Percentiles rank a stretch among this genome's conserved stretches.
These are phyloP conservation scores for Ciconia maguari DNA, from an alignment of 2,113 vertebrate genomes.

Conservation along the genomic window DNA sequence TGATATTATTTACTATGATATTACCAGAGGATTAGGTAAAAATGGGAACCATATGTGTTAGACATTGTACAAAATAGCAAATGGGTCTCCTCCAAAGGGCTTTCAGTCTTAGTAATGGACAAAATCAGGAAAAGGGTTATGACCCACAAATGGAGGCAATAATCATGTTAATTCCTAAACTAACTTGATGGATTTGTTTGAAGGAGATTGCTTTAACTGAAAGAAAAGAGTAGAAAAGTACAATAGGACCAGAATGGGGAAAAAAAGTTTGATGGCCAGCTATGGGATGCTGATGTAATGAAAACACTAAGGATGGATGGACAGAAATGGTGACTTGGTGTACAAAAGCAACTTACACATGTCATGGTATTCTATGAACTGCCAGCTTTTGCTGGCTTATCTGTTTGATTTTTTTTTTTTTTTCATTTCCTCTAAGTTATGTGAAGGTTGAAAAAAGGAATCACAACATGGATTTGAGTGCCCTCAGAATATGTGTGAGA, in stretches of 20 bases:
- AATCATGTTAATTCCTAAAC: not conserved
- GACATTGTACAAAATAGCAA: not conserved
- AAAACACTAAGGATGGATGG: not conserved
- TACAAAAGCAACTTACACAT: not conserved
- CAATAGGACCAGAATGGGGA: not conserved
- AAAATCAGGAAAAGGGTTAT: not conserved
- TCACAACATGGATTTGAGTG: not conserved
- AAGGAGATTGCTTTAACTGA: not conserved
- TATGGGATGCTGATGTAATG: not conserved
- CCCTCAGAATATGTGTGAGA: not conserved
- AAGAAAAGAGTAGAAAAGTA: not conserved
- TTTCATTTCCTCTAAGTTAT: not conserved
- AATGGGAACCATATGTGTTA: not conserved
- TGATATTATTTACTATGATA: not conserved
- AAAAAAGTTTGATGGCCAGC: not conserved
- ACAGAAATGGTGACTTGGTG: not conserved
- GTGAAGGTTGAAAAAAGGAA: not conserved
- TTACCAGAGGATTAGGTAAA: not conserved
- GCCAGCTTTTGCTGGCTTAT: not conserved
- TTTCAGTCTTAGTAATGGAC: not conserved
- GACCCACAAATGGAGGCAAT: not conserved
- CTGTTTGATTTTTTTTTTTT: not conserved
- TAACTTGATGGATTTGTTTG: not conserved
- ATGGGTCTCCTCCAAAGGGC: not conserved
- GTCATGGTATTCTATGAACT: not conserved